Conservation (phyloP, 1,140 invertebrate genomes). For the Cotesia glomerata region DNA sequence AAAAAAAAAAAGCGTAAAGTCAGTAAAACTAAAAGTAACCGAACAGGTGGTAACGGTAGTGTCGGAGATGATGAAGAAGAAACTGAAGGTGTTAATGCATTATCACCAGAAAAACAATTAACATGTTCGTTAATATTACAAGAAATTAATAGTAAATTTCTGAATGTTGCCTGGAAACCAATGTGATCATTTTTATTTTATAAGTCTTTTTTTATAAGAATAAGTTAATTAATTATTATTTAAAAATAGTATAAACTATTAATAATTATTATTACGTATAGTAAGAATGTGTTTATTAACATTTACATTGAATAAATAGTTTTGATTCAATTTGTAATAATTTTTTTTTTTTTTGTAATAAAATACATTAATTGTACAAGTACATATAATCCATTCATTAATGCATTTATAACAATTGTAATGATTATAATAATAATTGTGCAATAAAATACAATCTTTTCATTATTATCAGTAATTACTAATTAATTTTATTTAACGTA, state of each 20-base stretch:
- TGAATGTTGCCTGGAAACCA: slow-evolving; percentile 72
- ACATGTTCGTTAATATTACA: slow-evolving; percentile 71
- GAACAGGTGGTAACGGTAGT: slow-evolving; percentile 53
- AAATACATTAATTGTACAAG: too few species aligned
- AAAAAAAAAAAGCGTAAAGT: slow-evolving; percentile 62
- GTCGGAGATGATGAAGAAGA: slow-evolving; percentile 66
- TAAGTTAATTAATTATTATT: not conserved
- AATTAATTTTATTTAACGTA: too few species aligned
- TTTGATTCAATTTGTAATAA: too few species aligned
- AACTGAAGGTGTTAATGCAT: slow-evolving; percentile 62
- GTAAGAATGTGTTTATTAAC: not conserved
- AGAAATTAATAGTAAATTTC: slow-evolving; percentile 76
- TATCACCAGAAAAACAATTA: slow-evolving; percentile 65
- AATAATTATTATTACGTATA: not conserved
- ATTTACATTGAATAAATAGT: too few species aligned
- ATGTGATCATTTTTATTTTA: slow-evolving; percentile 40
- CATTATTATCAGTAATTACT: too few species aligned
- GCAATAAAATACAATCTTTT: too few species aligned
- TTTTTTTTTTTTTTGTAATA: not conserved
- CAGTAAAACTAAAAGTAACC: slow-evolving; percentile 59
- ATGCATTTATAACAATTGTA: too few species aligned
- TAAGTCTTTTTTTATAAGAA: not conserved
- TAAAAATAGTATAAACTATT: not conserved
- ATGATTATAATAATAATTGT: too few species aligned
- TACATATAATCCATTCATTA: too few species aligned